Conservation (phyloP, 2,113 vertebrate genomes). For the Chaetodon auriga region DNA sequence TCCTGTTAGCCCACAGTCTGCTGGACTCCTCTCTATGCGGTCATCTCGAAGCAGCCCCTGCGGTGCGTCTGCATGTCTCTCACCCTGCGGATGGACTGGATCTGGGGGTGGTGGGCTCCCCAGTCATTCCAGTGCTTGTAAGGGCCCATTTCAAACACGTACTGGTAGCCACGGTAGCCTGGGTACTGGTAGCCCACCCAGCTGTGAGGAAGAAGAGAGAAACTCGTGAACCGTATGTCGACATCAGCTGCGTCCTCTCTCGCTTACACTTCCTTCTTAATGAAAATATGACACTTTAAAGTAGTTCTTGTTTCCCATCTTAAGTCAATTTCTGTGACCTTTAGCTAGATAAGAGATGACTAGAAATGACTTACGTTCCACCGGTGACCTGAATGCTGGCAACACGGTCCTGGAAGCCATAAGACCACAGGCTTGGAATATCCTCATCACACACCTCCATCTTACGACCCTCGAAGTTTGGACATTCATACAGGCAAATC, state of each 20-base stretch:
- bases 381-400: slow-evolving; percentile 87
- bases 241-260: background rate
- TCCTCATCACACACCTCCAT: slow-evolving; percentile 90
- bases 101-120: slow-evolving; percentile 86
- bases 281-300: background rate
- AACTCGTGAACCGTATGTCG: background rate
- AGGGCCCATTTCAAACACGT: slow-evolving; percentile 84
- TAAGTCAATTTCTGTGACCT: background rate
- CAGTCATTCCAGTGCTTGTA: slow-evolving; percentile 90
- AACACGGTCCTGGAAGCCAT: slow-evolving; percentile 88
- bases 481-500: slow-evolving; percentile 86
- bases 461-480: slow-evolving; percentile 88
- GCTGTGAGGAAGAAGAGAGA: slow-evolving; percentile 64
- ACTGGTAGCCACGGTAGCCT: slow-evolving; percentile 89
- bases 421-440: slow-evolving; percentile 88
- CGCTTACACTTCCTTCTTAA: background rate
- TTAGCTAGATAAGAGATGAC: background rate
- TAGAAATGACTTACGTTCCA: slow-evolving; percentile 84
- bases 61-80: slow-evolving; percentile 88
- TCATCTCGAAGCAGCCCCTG: slow-evolving; percentile 86
- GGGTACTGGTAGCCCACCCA: slow-evolving; percentile 91
- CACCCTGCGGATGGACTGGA: slow-evolving; percentile 89
- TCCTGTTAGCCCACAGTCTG: slow-evolving; percentile 45
- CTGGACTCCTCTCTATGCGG: slow-evolving; percentile 60
- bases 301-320: background rate